Evolutionary conservation across 2,797 vertebrate species (phyloP).

Genomic region (Cossypha dichroa): DNA sequence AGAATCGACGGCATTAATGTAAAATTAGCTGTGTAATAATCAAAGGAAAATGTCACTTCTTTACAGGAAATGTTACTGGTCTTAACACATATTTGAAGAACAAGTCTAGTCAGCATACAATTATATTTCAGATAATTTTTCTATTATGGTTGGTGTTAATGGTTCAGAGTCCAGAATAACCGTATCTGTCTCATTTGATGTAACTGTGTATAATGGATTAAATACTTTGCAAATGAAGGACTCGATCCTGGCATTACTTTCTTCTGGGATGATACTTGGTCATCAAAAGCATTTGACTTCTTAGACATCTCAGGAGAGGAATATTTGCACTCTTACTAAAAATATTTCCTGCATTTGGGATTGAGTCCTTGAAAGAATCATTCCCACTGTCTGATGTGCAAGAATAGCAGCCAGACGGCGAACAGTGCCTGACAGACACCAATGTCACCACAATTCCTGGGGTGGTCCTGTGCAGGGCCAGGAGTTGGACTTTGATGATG

Average conservation of each 20-base stretch:
- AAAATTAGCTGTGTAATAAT: neutral
- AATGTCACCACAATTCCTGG: neutral
- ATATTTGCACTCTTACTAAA: neutral
- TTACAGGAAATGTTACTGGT: neutral
- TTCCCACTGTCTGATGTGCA: rapidly evolving
- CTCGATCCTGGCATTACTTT: neutral
- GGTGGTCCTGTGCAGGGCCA: neutral
- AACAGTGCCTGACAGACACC: rapidly evolving
- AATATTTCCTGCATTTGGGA: neutral
- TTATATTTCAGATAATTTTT: neutral
- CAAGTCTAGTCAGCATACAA: neutral
- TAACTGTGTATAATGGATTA: neutral
- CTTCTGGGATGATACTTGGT: neutral
- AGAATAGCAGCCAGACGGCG: neutral
- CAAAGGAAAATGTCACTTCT: neutral
- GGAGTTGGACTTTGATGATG: neutral
- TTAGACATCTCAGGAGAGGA: neutral
- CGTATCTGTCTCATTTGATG: neutral
- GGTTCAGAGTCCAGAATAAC: neutral
- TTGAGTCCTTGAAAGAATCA: neutral
- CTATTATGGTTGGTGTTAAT: neutral
- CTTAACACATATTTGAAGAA: neutral
- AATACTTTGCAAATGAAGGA: neutral
- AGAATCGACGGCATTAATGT: neutral
- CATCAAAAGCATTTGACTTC: neutral